phyloP scores from a whole-genome alignment of 2,888 invertebrate genomes.

The Sisyra terminalis region DNA sequence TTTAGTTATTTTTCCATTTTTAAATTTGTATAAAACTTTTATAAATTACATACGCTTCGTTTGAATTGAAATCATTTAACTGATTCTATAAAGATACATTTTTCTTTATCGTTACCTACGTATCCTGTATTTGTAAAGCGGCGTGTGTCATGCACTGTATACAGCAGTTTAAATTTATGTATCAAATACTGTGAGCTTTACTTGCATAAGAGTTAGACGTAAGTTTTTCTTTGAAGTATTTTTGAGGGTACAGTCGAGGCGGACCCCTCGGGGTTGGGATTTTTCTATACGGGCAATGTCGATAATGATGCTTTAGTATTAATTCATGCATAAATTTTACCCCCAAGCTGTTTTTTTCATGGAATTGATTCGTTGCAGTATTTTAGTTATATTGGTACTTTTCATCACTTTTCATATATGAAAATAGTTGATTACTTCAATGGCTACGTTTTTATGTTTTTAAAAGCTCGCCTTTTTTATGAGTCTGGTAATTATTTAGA shows the following conservation, averaged over 20 bases:
- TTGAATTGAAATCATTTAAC: conserved; percentile 23
- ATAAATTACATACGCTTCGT: conserved; percentile 13
- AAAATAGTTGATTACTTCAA: no score
- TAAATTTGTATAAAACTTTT: no score
- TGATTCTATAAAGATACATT: conserved; percentile 16
- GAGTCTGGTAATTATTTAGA: no score
- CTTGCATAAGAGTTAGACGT: no score
- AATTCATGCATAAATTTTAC: conserved; percentile 23
- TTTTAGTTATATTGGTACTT: no score
- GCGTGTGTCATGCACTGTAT: not conserved
- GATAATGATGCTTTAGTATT: conserved; percentile 25
- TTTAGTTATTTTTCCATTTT: no score
- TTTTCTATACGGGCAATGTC: conserved; percentile 13
- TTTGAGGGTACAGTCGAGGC: conserved; percentile 1
- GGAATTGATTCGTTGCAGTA: not conserved
- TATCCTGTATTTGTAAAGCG: not conserved
- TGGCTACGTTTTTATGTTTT: no score
- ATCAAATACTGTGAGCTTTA: no score
- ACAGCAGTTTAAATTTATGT: not conserved
- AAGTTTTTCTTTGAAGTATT: no score
- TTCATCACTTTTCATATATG: no score
- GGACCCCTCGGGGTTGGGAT: not conserved
- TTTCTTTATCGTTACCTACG: conserved; percentile 1
- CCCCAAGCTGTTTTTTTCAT: conserved; percentile 4
- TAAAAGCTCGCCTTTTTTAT: no score